Evolutionary conservation across 1,140 invertebrate species (phyloP), one percentile per base, ranked within the genome.

Genomic region (Ceratoteleas bidentatus): DNA sequence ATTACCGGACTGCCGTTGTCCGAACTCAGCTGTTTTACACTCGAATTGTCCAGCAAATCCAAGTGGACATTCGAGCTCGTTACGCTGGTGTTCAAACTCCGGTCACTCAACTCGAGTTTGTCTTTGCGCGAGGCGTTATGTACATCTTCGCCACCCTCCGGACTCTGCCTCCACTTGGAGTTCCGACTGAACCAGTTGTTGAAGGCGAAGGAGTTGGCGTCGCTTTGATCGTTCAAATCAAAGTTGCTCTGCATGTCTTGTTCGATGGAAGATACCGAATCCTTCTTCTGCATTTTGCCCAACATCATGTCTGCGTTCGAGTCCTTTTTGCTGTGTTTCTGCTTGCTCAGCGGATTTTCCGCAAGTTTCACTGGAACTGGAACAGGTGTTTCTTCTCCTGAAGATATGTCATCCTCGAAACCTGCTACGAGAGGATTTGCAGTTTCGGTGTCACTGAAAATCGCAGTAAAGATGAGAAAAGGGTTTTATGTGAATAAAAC

Each of bases 381-480:
- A 34, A 82, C 60, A 6, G 85, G 81, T 9, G 80, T 69, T 76
- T 92, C 89, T 70, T 95, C 94, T 43, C 95, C 94, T 0, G 95
- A 94, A 64, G 96, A 96, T 47, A 97, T 91, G 88, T 98, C 97
- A 88, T 98, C 97, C 89, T 97, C 95, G 78, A 96, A 96, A 73
- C 95, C 94, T 15, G 96, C 95, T 0, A 98, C 97, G 87, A 97
- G 92, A 32, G 97, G 97, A 93, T 98, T 98, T 7, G 92, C 94
- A 81, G 92, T 93, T 70, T 96, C 96, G 10, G 95, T 95, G 78
- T 97, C 96, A 88, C 95, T 96, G 73, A 47, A 47, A 47, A 24
- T 24, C 24, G 4, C 1, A 24, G 4, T 24, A 24, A 24, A 24
- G 4, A 24, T 24, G 24, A n/a, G n/a, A n/a, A n/a, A n/a, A n/a